Base-by-base conservation (phyloP, 2,888 invertebrate genomes). In the Lissonota sp. region DNA sequence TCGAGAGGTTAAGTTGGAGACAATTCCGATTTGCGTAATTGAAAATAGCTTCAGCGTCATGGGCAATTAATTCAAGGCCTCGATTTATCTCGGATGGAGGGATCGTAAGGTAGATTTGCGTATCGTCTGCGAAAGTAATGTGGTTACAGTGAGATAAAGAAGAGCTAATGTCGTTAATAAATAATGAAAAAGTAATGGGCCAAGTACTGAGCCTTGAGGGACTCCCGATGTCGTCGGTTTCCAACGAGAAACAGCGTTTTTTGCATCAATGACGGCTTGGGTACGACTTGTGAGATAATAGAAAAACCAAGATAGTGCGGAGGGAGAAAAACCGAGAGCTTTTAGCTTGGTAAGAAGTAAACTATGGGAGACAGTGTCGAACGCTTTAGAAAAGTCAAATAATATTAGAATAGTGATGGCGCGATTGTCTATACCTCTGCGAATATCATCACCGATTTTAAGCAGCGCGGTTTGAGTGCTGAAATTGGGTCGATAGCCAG, bases 81-180 rank as follows among this genome's bases (percentile, higher is more conserved):
- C 4, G 14, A 0, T 1, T n/a, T 8, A 64, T 40, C 0, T 74
- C 26, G 10, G 16, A 16, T 4, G 40, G 49, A 0, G 16, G 53
- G 12, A 60, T 51, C 1, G 12, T 62, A 2, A 69, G 42, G n/a
- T 76, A 76, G 4, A 70, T 69, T 12, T 70, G 69, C 0, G 60
- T 69, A 40, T 76, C 69, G 6, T 76, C 69, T 6, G 69, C 76
- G 5, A 69, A 76, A 0, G 60, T 60, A 5, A 76, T 39, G 14
- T 49, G 40, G 0, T 69, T 6, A 0, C 37, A 7, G 6, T 67
- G 37, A 10, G 0, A 16, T 6, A 75, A n/a, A 5, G 6, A 5
- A 0, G 26, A 4, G 0, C 44, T 16, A 1, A 60, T 58, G 6
- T 69, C 76, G 6, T 69, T 76, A 0, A 69, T 69, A 3, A 76